These are phyloP conservation scores for Acanthaster planci DNA, from an alignment of 35 echinoderm and acorn worm species.

Conservation along the genomic window DNA sequence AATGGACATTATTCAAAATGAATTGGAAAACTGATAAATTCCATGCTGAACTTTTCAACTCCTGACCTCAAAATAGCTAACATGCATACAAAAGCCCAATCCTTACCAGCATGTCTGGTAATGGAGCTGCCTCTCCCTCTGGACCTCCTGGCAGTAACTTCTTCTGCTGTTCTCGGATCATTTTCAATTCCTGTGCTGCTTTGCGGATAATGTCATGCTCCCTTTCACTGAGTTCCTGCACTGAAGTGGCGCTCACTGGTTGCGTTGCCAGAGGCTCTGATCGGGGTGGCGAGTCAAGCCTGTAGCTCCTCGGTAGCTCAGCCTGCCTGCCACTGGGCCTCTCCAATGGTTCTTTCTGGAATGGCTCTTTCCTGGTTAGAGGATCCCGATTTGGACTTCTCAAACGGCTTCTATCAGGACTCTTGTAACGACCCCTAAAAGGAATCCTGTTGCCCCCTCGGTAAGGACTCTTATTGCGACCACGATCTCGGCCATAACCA, in stretches of 20 bases:
- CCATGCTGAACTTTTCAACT: no score
- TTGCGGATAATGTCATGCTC: slow-evolving; percentile 45
- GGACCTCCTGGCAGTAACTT: slow-evolving; percentile 8
- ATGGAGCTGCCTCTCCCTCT: not conserved
- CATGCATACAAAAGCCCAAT: no score
- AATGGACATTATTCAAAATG: no score
- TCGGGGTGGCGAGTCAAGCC: not conserved
- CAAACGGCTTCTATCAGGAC: not conserved
- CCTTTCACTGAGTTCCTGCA: not conserved
- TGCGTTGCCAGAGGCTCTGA: not conserved
- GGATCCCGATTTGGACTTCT: not conserved
- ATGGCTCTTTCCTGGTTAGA: not conserved
- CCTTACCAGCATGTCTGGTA: slow-evolving; percentile 13
- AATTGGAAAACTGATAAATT: no score
- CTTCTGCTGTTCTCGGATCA: slow-evolving; percentile 49
- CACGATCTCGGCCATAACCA: not conserved
- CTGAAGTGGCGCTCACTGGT: not conserved
- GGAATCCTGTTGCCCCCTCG: no score
- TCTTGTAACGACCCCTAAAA: no score
- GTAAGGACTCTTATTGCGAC: not conserved
- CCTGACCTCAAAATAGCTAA: no score
- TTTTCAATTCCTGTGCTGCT: slow-evolving; percentile 53
- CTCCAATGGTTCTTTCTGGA: not conserved
- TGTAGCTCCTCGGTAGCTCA: not conserved
- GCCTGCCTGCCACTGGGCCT: not conserved